These are phyloP conservation scores for Monoplex corrugatus DNA, from an alignment of 2,888 invertebrate species.

Conservation along the genomic window DNA sequence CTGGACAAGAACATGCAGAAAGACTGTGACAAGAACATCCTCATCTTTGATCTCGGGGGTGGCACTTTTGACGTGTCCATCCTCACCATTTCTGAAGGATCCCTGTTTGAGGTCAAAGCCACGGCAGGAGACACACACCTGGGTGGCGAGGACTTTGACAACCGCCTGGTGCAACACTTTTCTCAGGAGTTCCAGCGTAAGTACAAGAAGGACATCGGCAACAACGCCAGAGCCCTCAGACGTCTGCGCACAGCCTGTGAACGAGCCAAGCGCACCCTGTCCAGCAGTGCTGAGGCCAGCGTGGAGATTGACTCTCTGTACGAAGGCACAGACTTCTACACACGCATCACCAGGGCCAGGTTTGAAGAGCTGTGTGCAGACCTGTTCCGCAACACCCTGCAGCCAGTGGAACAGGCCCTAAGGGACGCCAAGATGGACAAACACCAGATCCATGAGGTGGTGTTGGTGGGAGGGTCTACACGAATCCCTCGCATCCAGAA, in stretches of 20 bases:
- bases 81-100: slow-evolving; percentile 83
- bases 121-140: slow-evolving; percentile 93
- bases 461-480: slow-evolving; percentile 92
- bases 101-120: slow-evolving; percentile 90
- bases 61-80: slow-evolving; percentile 85
- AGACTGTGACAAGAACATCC: slow-evolving; percentile 82
- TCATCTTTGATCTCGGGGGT: slow-evolving; percentile 87
- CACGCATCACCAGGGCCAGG: slow-evolving; percentile 94
- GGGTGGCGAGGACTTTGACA: slow-evolving; percentile 89
- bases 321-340: slow-evolving; percentile 89
- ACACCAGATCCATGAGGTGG: slow-evolving; percentile 88
- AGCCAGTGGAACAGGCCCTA: slow-evolving; percentile 96
- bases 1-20: slow-evolving; percentile 81
- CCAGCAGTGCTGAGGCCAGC: slow-evolving; percentile 82
- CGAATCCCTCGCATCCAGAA: slow-evolving; percentile 98
- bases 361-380: slow-evolving; percentile 97
- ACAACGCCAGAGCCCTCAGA: slow-evolving; percentile 87
- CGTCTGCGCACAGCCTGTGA: slow-evolving; percentile 94
- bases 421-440: slow-evolving; percentile 96
- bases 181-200: slow-evolving; percentile 91
- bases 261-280: slow-evolving; percentile 84
- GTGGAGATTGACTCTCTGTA: slow-evolving; percentile 90
- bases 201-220: slow-evolving; percentile 84
- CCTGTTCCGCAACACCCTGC: slow-evolving; percentile 77
- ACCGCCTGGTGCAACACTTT: slow-evolving; percentile 91